These are phyloP conservation scores for Corbicula japonica DNA, from an alignment of 2,888 invertebrate species.

Conservation along the genomic window DNA sequence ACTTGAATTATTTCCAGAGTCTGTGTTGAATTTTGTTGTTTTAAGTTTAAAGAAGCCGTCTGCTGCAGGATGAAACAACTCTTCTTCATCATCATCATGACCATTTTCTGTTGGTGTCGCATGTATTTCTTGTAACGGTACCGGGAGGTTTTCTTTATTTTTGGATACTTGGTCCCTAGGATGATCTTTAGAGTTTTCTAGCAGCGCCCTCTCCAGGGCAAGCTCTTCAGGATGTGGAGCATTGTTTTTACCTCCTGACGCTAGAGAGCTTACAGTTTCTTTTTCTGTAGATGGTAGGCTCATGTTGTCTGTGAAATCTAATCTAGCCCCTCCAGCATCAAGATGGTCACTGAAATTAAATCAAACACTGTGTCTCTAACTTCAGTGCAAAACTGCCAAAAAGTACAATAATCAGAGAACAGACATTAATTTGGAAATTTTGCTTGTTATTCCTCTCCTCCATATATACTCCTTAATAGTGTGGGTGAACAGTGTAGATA, in stretches of 20 bases:
- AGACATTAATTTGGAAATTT: no score
- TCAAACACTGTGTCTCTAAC: conserved; percentile 2
- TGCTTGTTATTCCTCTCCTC: no score
- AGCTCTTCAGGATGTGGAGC: conserved; percentile 51
- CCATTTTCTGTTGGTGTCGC: conserved; percentile 7
- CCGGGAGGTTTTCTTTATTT: conserved; percentile 33
- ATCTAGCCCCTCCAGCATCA: conserved; percentile 21
- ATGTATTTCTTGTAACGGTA: conserved; percentile 31
- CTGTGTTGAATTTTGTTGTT: conserved; percentile 34
- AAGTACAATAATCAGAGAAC: no score
- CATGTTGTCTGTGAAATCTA: conserved; percentile 46
- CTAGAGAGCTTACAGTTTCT: conserved; percentile 70
- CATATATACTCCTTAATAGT: no score
- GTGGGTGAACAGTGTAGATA: no score
- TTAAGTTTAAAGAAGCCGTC: conserved; percentile 59
- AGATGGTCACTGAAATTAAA: conserved; percentile 55
- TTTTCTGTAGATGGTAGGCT: conserved; percentile 59
- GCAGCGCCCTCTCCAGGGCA: conserved; percentile 46
- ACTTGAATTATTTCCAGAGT: conserved; percentile 47
- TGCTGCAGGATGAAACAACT: conserved; percentile 69
- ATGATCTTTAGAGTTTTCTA: conserved; percentile 4
- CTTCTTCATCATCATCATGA: conserved; percentile 66
- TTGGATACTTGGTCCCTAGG: neutral
- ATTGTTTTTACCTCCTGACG: conserved; percentile 66
- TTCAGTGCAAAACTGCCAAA: no score